These are phyloP conservation scores for Philaethria dido DNA, from an alignment of 2,888 invertebrate genomes.

Conservation along the genomic window DNA sequence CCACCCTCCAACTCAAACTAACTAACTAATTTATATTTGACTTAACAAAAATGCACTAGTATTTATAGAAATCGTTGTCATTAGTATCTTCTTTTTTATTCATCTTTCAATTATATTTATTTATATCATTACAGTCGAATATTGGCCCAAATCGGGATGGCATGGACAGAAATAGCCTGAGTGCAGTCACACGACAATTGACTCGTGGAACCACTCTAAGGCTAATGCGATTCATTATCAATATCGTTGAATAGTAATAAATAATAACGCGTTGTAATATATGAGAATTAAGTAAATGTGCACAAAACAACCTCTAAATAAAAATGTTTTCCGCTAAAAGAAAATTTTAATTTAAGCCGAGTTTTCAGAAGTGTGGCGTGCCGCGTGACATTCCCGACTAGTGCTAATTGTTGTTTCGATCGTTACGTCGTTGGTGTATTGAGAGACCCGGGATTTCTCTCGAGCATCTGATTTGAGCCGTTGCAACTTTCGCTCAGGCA, in stretches of 20 bases:
- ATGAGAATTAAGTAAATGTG: not conserved
- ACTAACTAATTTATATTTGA: not conserved
- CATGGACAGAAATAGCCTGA: slow-evolving; percentile 57
- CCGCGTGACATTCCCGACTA: slow-evolving; percentile 74
- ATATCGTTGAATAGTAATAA: not conserved
- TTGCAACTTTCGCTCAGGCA: slow-evolving; percentile 73
- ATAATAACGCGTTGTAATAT: not conserved
- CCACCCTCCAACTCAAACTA: not conserved
- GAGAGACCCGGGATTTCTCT: slow-evolving; percentile 55
- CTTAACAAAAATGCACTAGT: not conserved
- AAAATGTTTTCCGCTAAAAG: not conserved
- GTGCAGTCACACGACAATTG: slow-evolving; percentile 59
- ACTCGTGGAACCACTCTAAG: slow-evolving; percentile 50
- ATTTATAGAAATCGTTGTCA: slow-evolving; percentile 4
- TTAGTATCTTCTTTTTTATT: slow-evolving; percentile 22
- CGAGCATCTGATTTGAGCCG: slow-evolving; percentile 70
- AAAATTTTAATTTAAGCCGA: slow-evolving; percentile 12
- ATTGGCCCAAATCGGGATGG: slow-evolving; percentile 55
- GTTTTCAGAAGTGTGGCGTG: slow-evolving; percentile 44
- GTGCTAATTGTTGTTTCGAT: slow-evolving; percentile 70
- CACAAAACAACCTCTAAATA: not conserved
- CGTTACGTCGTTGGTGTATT: slow-evolving; percentile 62
- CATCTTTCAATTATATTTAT: slow-evolving; percentile 30
- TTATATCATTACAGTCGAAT: slow-evolving; percentile 45
- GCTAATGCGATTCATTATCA: slow-evolving; percentile 40